phyloP scores from a whole-genome alignment of 2,888 invertebrate species.

The Megaustenia siamemsis region DNA sequence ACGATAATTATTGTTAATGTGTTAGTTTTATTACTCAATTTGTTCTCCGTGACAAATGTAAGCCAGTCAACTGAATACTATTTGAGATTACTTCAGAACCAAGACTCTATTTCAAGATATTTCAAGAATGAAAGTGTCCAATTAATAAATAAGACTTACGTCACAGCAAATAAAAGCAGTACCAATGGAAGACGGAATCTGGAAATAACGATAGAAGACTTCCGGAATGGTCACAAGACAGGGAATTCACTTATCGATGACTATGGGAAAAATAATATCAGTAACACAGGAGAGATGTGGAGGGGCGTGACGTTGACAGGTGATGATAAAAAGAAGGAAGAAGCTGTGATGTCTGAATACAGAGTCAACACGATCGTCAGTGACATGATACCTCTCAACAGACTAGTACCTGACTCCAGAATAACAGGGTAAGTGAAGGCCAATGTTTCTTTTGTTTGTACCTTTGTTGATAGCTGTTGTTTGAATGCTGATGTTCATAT shows the following conservation, averaged over 20 bases:
- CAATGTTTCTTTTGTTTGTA: too few relatives aligned
- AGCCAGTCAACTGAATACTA: neutral
- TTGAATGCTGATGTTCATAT: too few relatives aligned
- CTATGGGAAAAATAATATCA: slow-evolving; percentile 30
- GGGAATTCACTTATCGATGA: slow-evolving; percentile 55
- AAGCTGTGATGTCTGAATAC: slow-evolving; percentile 57
- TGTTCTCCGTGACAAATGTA: neutral
- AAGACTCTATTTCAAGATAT: neutral
- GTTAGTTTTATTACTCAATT: neutral
- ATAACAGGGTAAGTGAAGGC: slow-evolving; percentile 66
- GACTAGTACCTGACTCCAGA: slow-evolving; percentile 70
- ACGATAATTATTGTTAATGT: neutral
- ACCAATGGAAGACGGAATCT: neutral
- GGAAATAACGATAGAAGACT: slow-evolving; percentile 39
- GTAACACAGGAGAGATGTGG: slow-evolving; percentile 64
- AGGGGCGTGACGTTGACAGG: slow-evolving; percentile 62
- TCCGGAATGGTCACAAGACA: slow-evolving; percentile 16
- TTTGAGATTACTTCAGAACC: neutral
- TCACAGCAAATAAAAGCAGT: neutral
- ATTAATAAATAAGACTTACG: neutral
- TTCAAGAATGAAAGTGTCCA: neutral
- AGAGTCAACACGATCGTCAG: slow-evolving; percentile 68
- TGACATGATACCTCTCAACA: slow-evolving; percentile 69
- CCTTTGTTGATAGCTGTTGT: too few relatives aligned
- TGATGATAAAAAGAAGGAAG: slow-evolving; percentile 56